Evolutionary conservation across 2,113 vertebrate genomes (phyloP), one percentile per base, ranked within the genome.

Genomic region (Micronisus gabar): DNA sequence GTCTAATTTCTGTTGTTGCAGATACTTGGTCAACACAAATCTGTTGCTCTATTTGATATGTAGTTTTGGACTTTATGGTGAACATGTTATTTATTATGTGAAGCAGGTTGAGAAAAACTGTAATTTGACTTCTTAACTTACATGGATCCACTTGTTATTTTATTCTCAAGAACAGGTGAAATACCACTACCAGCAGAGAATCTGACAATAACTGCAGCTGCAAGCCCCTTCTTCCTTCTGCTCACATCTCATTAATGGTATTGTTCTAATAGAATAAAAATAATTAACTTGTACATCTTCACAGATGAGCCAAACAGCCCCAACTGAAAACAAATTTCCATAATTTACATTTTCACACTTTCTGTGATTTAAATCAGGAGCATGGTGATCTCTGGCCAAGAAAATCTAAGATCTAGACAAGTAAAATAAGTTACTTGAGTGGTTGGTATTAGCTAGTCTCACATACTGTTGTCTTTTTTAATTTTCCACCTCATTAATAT

Each of bases 401-500:
- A 88, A 75, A 41, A 92, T 72, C 71, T 93, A 74, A 48, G 41
- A 72, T 71, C 50, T 67, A 86, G 68, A 88, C 55, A 74, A 52
- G 32, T 88, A 52, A 92, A 96, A 85, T 63, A 82, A 95, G 74
- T 61, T 73, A 86, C 52, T 93, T 47, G 65, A 90, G 38, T 56
- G 12, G 26, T 4, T 96, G 56, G 62, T 97, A 97, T 97, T 59
- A 86, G 23, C 63, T 95, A 97, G 71, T 84, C 27, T 41, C 76
- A 76, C 52, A 81, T 86, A 93, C 61, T 96, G 50, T 96, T 97
- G 95, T 98, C 94, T 84, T 94, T 97, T 97, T 98, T 94, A 97
- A 97, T 98, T 98, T 98, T 97, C 95, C 63, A 96, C 95, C 56
- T 97, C 95, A 95, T 98, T 98, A 97, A 88, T 58, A 88, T 92